Conservation (phyloP, 2,888 invertebrate species). For the Scrobipalpa atriplicella region DNA sequence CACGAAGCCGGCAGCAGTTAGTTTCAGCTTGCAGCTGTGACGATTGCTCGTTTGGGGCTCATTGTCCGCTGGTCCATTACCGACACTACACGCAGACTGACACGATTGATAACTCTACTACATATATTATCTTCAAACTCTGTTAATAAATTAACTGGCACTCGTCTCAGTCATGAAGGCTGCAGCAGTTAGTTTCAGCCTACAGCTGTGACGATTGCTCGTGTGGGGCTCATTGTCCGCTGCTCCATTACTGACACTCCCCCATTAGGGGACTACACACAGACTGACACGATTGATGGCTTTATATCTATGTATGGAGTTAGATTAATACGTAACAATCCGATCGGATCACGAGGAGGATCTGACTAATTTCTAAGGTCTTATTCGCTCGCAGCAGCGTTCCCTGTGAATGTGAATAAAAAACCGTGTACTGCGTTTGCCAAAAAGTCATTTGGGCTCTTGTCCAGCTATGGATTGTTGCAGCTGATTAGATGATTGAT, state of each 20-base stretch:
- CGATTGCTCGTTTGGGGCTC: constrained; percentile 3
- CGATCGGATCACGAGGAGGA: too few species aligned
- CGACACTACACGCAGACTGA: neutral
- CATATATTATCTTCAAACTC: too few species aligned
- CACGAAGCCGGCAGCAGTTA: constrained; percentile 3
- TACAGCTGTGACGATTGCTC: neutral
- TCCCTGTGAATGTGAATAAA: too few species aligned
- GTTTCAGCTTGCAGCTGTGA: constrained; percentile 5
- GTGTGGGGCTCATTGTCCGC: neutral
- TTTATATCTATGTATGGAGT: too few species aligned
- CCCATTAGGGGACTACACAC: too few species aligned
- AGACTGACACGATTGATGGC: neutral
- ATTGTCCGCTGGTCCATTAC: neutral
- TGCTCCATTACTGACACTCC: neutral
- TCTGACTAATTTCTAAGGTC: too few species aligned
- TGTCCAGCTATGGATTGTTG: too few species aligned
- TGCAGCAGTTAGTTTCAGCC: constrained; percentile 7
- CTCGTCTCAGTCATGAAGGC: constrained; percentile 3
- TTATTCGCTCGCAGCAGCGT: too few species aligned
- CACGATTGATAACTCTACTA: too few species aligned
- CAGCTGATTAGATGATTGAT: neutral
- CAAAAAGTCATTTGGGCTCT: too few species aligned
- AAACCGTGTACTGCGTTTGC: too few species aligned
- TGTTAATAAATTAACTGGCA: neutral
- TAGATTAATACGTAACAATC: too few species aligned